A percentile compares a stretch with the other conserved stretches of the same genome.
Evolutionary conservation across 2,888 invertebrate species (phyloP).

Genomic region (Catocala fraxini): DNA sequence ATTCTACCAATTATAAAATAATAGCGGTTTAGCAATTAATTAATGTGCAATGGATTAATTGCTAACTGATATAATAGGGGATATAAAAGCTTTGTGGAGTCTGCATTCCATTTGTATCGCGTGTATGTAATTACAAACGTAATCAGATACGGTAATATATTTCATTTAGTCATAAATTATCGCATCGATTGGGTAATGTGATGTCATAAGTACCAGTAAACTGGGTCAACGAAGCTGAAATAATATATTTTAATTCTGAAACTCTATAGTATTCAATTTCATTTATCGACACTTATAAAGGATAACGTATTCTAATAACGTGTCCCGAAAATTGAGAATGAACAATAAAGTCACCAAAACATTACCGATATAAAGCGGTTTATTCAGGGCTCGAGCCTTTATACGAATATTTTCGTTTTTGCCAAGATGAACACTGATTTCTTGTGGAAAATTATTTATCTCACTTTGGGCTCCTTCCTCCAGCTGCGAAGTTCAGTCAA

Average conservation of each 20-base stretch:
- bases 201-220: not conserved
- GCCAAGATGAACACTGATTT: slow-evolving; percentile 53
- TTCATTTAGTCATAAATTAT: slow-evolving; percentile 6
- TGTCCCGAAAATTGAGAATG: slow-evolving; percentile 6
- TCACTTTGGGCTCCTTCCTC: slow-evolving; percentile 38
- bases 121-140: slow-evolving; percentile 6
- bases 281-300: slow-evolving; percentile 5
- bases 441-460: slow-evolving; percentile 54
- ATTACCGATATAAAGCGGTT: slow-evolving; percentile 22
- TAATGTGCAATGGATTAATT: slow-evolving; percentile 1
- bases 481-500: slow-evolving; percentile 57
- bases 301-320: slow-evolving; percentile 9
- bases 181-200: not conserved
- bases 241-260: slow-evolving; percentile 1
- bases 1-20: not conserved
- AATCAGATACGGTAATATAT: slow-evolving; percentile 6
- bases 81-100: slow-evolving; percentile 2
- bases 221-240: not conserved
- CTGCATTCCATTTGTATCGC: slow-evolving; percentile 7
- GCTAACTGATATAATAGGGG: not conserved
- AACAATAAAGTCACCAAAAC: slow-evolving; percentile 11
- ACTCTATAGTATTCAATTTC: slow-evolving; percentile 3
- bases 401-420: slow-evolving; percentile 37
- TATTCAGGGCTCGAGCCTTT: slow-evolving; percentile 17
- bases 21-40: slow-evolving; percentile 3